Evolutionary conservation across 2,888 invertebrate genomes (phyloP), one percentile per base, ranked within the genome.

Genomic region (Nymphalis urticae): DNA sequence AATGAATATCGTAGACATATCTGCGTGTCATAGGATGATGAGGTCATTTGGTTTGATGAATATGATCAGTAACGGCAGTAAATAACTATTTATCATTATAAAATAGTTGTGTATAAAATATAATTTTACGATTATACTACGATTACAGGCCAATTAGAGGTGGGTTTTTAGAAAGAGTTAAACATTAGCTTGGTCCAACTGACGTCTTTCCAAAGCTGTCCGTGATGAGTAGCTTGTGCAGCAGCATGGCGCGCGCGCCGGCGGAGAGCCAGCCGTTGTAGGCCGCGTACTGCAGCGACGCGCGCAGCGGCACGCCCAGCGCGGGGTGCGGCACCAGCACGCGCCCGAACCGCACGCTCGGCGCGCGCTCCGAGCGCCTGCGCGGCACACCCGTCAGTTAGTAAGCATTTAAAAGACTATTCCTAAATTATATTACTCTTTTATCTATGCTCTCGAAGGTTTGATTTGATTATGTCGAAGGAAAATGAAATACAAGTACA

Each of bases 251-350:
- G 50, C 95, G 95, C 67, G 97, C 93, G 1, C 97, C 97, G 24
- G 96, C 97, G 47, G 96, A 96, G 68, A 98, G 94, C 98, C 98
- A 98, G 17, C 98, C 98, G 75, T 96, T 96, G 90, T 98, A 98
- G 0, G 97, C 97, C 9, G 96, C 96, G 87, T 98, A 98, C 76
- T 96, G 94, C 24, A 98, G 93, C 80, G 96, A 95, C 0, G 96
- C 94, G 42, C 95, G 94, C 64, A 94, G 93, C 19, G 96, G 95
- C 75, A 96, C 96, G 19, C 96, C 94, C 71, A 98, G 90, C 27
- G 96, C 96, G 0, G 98, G 98, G 92, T 98, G 98, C 4, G 97
- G 97, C 2, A 98, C 98, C 51, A 98, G 92, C 72, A 98, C 96
- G 81, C 96, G 95, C 7, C 96, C 95, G 68, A 97, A 94, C 17